Conservation (phyloP, 2,113 vertebrate genomes). For the Pleuronectes platessa region DNA sequence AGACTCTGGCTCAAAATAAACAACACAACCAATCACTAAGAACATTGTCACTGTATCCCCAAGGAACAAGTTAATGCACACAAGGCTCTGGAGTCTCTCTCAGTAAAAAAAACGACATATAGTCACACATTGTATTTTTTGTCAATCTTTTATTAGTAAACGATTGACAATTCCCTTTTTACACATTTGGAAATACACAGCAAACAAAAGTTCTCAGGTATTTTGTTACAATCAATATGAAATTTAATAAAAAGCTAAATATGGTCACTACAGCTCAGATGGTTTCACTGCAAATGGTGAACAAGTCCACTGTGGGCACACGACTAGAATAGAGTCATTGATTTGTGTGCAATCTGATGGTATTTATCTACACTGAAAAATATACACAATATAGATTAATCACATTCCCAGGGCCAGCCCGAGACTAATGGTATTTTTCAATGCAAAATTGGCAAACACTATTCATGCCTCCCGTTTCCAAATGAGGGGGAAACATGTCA, state of each 20-base stretch:
- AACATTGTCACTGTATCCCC: slow-evolving; percentile 51
- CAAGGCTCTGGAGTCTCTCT: not conserved
- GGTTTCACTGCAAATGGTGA: slow-evolving; percentile 57
- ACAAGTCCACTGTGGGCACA: slow-evolving; percentile 58
- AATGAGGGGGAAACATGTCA: slow-evolving; percentile 25
- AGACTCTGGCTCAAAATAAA: slow-evolving; percentile 28
- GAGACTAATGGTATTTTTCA: slow-evolving; percentile 79
- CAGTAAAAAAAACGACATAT: not conserved
- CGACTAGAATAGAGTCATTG: slow-evolving; percentile 51
- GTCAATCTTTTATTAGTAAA: slow-evolving; percentile 91
- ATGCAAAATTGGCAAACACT: slow-evolving; percentile 52
- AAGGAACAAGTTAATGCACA: slow-evolving; percentile 20
- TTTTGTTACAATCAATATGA: slow-evolving; percentile 73
- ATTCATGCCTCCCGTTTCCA: slow-evolving; percentile 35
- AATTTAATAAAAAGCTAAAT: slow-evolving; percentile 73
- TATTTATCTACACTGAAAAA: slow-evolving; percentile 81
- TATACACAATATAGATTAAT: slow-evolving; percentile 78
- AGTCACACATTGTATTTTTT: slow-evolving; percentile 17
- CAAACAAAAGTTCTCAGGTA: slow-evolving; percentile 70
- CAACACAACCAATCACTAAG: slow-evolving; percentile 49
- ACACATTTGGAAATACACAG: slow-evolving; percentile 80
- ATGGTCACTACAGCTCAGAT: slow-evolving; percentile 69
- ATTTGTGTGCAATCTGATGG: slow-evolving; percentile 68
- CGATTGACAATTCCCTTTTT: slow-evolving; percentile 85
- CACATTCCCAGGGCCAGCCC: slow-evolving; percentile 90